Evolutionary conservation across 2,113 vertebrate genomes (phyloP).

Genomic region (Zonotrichia leucophrys): DNA sequence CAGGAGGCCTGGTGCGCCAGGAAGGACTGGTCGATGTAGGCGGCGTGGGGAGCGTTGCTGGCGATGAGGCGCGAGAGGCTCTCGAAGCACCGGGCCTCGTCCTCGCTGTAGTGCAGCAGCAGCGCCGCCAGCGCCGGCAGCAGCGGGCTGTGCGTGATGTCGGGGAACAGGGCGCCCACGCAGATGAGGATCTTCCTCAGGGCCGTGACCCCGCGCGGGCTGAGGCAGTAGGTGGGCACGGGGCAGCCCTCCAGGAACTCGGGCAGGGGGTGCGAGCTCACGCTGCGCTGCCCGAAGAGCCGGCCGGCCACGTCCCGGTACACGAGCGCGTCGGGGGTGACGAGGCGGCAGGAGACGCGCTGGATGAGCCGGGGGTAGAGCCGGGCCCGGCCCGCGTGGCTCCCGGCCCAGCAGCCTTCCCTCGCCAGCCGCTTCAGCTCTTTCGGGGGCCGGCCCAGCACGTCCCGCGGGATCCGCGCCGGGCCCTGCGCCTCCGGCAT

Average conservation of each 20-base stretch:
- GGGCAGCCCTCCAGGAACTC: constrained; percentile 82
- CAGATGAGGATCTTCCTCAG: constrained; percentile 84
- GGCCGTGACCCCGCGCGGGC: constrained; percentile 74
- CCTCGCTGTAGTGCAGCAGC: constrained; percentile 84
- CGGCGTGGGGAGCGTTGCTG: constrained; percentile 79
- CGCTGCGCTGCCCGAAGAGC: constrained; percentile 75
- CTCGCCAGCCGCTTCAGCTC: constrained; percentile 82
- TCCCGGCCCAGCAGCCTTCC: constrained; percentile 79
- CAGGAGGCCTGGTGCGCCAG: constrained; percentile 83
- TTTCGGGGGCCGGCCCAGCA: constrained; percentile 64
- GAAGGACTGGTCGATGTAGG: constrained; percentile 85
- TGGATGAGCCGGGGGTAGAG: constrained; percentile 84
- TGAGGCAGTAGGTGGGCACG: constrained; percentile 84
- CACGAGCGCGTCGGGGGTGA: constrained; percentile 69
- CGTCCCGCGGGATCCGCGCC: constrained; percentile 39
- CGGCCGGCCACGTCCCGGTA: constrained; percentile 68
- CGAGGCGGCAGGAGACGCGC: constrained; percentile 70
- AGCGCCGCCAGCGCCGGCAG: constrained; percentile 83
- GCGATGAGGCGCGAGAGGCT: constrained; percentile 78
- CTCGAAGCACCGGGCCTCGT: constrained; percentile 85
- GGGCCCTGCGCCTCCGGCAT: constrained; percentile 65
- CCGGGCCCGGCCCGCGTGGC: constrained; percentile 75
- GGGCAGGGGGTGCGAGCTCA: constrained; percentile 76
- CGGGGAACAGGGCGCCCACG: constrained; percentile 74
- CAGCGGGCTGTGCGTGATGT: constrained; percentile 83